A percentile compares a stretch with the other conserved stretches of the same genome.
These are phyloP conservation scores for Ciconia maguari DNA, from an alignment of 2,113 vertebrate genomes.

Conservation along the genomic window DNA sequence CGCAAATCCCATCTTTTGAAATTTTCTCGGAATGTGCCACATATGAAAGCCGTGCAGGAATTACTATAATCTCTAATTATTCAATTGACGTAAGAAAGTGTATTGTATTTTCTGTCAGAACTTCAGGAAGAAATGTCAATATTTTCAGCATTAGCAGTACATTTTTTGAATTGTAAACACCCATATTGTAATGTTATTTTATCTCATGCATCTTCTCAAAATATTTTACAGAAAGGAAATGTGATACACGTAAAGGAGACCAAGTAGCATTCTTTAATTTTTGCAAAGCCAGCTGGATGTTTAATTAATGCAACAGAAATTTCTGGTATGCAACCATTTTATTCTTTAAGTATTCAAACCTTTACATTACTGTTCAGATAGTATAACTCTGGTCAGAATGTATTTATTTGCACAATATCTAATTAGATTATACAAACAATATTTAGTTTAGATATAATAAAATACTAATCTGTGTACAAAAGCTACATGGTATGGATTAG, in stretches of 20 bases:
- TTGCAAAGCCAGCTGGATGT: not conserved
- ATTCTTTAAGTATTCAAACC: slow-evolving; percentile 13
- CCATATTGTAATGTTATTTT: not conserved
- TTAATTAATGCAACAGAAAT: slow-evolving; percentile 7
- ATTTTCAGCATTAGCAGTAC: slow-evolving; percentile 27
- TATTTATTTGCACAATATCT: slow-evolving; percentile 56
- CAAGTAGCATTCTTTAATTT: not conserved
- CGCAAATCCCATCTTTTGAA: slow-evolving; percentile 19
- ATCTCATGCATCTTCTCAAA: slow-evolving; percentile 21
- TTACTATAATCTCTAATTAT: slow-evolving; percentile 61
- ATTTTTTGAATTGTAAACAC: slow-evolving; percentile 50
- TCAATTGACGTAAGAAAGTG: slow-evolving; percentile 12
- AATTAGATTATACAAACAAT: slow-evolving; percentile 37
- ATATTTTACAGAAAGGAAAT: not conserved
- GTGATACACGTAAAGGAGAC: not conserved
- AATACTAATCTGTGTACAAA: slow-evolving; percentile 58
- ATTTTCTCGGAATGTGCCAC: not conserved
- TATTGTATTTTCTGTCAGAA: slow-evolving; percentile 53
- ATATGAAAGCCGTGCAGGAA: slow-evolving; percentile 36
- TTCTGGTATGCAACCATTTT: not conserved
- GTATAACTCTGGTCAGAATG: not conserved
- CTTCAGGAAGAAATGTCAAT: slow-evolving; percentile 50
- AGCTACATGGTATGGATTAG: slow-evolving; percentile 41
- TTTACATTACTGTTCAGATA: not conserved
- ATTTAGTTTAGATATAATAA: slow-evolving; percentile 17